Conservation (phyloP, 1,140 invertebrate genomes). For the Cyclina sinensis region DNA sequence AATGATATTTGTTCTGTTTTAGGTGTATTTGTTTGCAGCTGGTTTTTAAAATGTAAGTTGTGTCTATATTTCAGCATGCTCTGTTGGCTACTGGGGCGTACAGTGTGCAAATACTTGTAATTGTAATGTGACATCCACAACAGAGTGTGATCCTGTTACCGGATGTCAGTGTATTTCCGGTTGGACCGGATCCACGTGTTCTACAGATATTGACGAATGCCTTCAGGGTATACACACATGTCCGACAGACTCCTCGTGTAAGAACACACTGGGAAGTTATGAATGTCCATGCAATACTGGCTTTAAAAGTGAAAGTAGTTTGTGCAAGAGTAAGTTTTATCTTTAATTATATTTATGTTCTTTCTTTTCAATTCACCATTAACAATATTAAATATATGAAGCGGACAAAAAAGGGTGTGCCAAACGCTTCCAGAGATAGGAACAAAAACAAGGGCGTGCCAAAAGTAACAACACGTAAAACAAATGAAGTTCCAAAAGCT, state of each 20-base stretch:
- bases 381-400: too few relatives aligned
- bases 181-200: conserved; percentile 12
- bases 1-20: too few relatives aligned
- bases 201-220: conserved; percentile 73
- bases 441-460: too few relatives aligned
- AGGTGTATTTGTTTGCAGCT: too few relatives aligned
- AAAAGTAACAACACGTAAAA: too few relatives aligned
- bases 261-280: conserved; percentile 94
- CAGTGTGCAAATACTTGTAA: conserved; percentile 43
- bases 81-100: conserved; percentile 34
- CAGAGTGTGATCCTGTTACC: conserved; percentile 17
- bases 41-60: too few relatives aligned
- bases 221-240: conserved; percentile 53
- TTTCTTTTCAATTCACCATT: too few relatives aligned
- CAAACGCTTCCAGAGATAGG: too few relatives aligned
- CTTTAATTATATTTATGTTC: not conserved
- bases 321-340: conserved; percentile 1
- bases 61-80: conserved; percentile 36
- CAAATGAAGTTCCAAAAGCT: too few relatives aligned
- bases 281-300: conserved; percentile 88
- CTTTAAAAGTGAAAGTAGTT: conserved; percentile 17
- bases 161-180: conserved; percentile 51
- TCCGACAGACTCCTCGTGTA: conserved; percentile 87
- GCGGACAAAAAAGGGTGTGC: too few relatives aligned
- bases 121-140: conserved; percentile 25